Evolutionary conservation across 2,797 vertebrate species (phyloP).

Genomic region (Sebastiscus tertius): DNA sequence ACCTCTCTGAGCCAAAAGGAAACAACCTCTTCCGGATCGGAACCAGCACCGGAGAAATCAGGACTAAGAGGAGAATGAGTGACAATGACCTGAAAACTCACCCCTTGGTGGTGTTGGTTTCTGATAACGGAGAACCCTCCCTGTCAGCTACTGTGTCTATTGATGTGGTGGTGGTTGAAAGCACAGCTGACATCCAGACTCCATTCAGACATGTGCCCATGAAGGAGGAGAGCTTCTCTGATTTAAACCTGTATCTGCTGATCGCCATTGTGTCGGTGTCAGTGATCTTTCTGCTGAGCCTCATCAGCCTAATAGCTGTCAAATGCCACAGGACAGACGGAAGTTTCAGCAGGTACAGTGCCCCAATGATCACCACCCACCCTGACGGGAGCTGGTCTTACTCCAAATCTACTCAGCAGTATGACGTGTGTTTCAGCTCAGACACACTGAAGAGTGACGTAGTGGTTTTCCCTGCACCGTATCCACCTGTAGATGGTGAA

Average conservation of each 20-base stretch:
- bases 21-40: conserved; percentile 1
- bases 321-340: conserved; percentile 57
- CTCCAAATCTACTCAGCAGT: conserved; percentile 71
- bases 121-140: conserved; percentile 35
- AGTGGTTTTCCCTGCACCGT: conserved; percentile 29
- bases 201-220: conserved; percentile 19
- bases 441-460: conserved; percentile 25
- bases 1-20: conserved; percentile 1
- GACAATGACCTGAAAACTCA: conserved; percentile 46
- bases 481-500: conserved; percentile 47
- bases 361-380: conserved; percentile 1
- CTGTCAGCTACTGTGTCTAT: conserved; percentile 62
- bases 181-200: conserved; percentile 24
- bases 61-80: not conserved
- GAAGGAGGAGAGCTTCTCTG: conserved; percentile 42
- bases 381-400: conserved; percentile 25
- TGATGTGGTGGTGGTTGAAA: conserved; percentile 57
- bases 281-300: conserved; percentile 57
- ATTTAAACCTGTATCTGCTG: conserved; percentile 54
- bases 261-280: conserved; percentile 47
- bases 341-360: conserved; percentile 44
- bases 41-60: not conserved
- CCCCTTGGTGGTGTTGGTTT: conserved; percentile 69
- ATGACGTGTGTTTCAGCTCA: conserved; percentile 64
- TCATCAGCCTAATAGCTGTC: conserved; percentile 55